These are phyloP conservation scores for Battus philenor DNA, from an alignment of 1,140 invertebrate genomes.

Conservation along the genomic window DNA sequence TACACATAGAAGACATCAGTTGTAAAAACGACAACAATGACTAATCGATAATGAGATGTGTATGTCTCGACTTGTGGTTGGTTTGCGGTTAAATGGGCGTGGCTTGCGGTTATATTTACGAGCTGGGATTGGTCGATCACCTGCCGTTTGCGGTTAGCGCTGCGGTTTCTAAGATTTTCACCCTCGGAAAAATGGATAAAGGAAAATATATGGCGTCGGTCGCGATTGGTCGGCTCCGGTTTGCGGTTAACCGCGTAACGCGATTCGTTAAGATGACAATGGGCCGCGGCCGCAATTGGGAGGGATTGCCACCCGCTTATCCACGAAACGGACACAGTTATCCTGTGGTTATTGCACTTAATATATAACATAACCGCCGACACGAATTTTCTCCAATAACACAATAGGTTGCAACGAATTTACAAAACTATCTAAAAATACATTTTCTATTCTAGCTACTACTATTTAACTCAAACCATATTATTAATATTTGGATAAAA, in stretches of 20 bases:
- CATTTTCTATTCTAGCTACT: too few relatives aligned
- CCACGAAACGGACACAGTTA: constrained; percentile 28
- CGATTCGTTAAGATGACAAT: constrained; percentile 70
- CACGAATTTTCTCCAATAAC: too few relatives aligned
- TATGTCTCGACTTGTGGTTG: constrained; percentile 73
- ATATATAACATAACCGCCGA: too few relatives aligned
- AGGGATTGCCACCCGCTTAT: constrained; percentile 53
- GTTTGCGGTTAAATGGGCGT: constrained; percentile 70
- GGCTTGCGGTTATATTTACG: constrained; percentile 71
- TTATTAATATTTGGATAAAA: too few relatives aligned
- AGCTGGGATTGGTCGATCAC: constrained; percentile 65
- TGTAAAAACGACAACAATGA: constrained; percentile 47
- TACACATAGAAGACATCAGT: constrained; percentile 5
- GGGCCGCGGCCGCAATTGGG: constrained; percentile 49
- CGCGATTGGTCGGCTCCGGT: constrained; percentile 58
- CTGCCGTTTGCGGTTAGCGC: constrained; percentile 71
- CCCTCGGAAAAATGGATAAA: constrained; percentile 69
- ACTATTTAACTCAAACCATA: too few relatives aligned
- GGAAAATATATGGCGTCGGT: constrained; percentile 52
- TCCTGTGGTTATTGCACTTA: constrained; percentile 45
- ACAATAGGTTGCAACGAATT: too few relatives aligned
- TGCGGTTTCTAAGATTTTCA: constrained; percentile 75
- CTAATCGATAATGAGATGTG: constrained; percentile 62
- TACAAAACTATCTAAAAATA: too few relatives aligned
- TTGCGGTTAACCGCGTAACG: constrained; percentile 67